These are phyloP conservation scores for Eilema caniola DNA, from an alignment of 2,888 invertebrate species.

Conservation along the genomic window DNA sequence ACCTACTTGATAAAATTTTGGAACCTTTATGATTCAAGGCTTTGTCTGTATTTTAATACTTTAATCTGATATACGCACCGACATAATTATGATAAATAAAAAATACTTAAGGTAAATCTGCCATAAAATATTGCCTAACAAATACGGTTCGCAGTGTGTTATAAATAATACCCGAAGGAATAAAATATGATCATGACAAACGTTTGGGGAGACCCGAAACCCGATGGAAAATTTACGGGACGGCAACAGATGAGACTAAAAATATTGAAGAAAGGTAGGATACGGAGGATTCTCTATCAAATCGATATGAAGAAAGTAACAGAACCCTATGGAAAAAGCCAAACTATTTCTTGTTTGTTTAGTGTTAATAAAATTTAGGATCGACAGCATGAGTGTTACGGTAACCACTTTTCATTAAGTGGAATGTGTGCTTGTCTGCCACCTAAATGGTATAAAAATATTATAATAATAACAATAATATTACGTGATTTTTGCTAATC, in stretches of 20 bases:
- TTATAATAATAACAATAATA: too few relatives aligned
- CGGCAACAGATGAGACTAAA: conserved; percentile 8
- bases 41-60: background rate
- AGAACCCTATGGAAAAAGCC: background rate
- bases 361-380: too few relatives aligned
- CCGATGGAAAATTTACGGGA: conserved; percentile 8
- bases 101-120: background rate
- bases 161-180: conserved; percentile 13
- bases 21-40: background rate
- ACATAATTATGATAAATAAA: conserved; percentile 8
- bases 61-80: background rate
- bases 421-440: too few relatives aligned
- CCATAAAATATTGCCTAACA: background rate
- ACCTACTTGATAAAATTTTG: background rate
- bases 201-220: background rate
- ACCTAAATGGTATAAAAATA: too few relatives aligned
- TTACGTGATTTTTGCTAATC: too few relatives aligned
- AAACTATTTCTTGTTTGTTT: background rate
- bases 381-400: too few relatives aligned
- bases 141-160: background rate
- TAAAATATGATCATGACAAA: conserved; percentile 11
- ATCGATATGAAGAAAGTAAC: background rate
- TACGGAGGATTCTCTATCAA: background rate
- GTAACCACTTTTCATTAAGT: too few relatives aligned
- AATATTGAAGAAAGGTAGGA: background rate